A percentile compares a stretch with the other conserved stretches of the same genome.
phyloP scores from a whole-genome alignment of 2,797 vertebrate species.

The Tachyglossus aculeatus region DNA sequence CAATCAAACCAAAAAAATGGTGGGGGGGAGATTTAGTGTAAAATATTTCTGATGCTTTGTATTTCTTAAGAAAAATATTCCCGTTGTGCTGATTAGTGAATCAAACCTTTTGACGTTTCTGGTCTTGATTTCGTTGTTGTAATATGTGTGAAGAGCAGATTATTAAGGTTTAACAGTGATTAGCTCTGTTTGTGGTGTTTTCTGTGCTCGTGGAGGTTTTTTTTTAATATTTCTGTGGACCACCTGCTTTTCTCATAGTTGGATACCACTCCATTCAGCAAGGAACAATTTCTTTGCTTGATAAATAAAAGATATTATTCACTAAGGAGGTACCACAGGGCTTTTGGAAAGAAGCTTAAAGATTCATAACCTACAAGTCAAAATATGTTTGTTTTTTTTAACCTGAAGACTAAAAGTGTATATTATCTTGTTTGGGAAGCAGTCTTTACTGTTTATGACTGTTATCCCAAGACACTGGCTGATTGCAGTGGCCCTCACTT shows the following conservation, averaged over 20 bases:
- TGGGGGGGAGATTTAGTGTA: constrained; percentile 24
- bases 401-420: constrained; percentile 15
- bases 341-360: constrained; percentile 40
- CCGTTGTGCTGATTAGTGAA: constrained; percentile 26
- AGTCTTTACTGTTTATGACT: constrained; percentile 6
- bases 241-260: constrained; percentile 57
- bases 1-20: constrained; percentile 21
- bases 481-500: background rate
- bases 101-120: constrained; percentile 57
- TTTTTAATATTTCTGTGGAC: constrained; percentile 51
- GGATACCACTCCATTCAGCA: constrained; percentile 21
- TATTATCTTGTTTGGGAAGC: constrained; percentile 27
- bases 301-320: constrained; percentile 63
- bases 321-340: constrained; percentile 33
- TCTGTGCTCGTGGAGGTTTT: constrained; percentile 42
- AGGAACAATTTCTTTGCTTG: constrained; percentile 50
- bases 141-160: constrained; percentile 51
- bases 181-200: constrained; percentile 56
- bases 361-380: constrained; percentile 59
- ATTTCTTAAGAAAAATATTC: constrained; percentile 54
- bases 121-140: constrained; percentile 59
- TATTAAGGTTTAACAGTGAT: constrained; percentile 62
- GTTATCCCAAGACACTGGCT: rapidly evolving
- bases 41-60: constrained; percentile 44
- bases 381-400: constrained; percentile 52